Base-by-base conservation (phyloP, 2,113 vertebrate genomes). In the Oncorhynchus nerka region DNA sequence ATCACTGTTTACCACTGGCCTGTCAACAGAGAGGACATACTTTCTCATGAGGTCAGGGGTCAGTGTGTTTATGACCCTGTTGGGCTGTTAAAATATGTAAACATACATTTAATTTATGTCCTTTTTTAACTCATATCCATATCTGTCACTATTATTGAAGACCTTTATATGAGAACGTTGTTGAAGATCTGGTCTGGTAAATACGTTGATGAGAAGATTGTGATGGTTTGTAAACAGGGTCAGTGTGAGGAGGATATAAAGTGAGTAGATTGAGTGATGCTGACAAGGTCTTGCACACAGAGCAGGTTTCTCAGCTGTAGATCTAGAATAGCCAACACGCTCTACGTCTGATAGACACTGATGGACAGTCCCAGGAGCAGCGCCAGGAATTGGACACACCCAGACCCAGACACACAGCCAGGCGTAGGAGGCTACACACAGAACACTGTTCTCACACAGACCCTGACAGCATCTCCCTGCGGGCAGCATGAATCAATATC, bases 261-360 rank as follows among this genome's bases (percentile, higher is more conserved):
- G 70, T 89, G 83, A 90, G 77, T 84, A 76, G 84, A 77, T 70
- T 82, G 88, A 89, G 79, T 73, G 83, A 90, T 90, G 89, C 87
- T 81, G 81, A 88, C 79, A 82, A 79, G 68, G 75, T 79, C 75
- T 51, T 80, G 84, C 73, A 87, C 81, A 78, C 77, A 77, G 71
- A 88, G 66, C 76, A 82, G 71, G 67, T 84, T 80, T 78, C 79
- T 91, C 87, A 91, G 85, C 91, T 86, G 90, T 84, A 73, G 81
- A 70, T 74, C 48, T 48, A 24, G 65, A 61, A 81, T 79, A 73
- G 84, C 81, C 88, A 90, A 81, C 76, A 83, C 82, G 76, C 81
- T 75, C 57, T 73, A 19, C 22, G 57, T 78, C 32, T 0, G 39
- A 76, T 69, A 39, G 30, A 24, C 69, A 72, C 39, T 82, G 76